A percentile compares a stretch with the other conserved stretches of the same genome.
These are phyloP conservation scores for Coracias cyanogaster DNA, from an alignment of 2,797 vertebrate species.

Conservation along the genomic window DNA sequence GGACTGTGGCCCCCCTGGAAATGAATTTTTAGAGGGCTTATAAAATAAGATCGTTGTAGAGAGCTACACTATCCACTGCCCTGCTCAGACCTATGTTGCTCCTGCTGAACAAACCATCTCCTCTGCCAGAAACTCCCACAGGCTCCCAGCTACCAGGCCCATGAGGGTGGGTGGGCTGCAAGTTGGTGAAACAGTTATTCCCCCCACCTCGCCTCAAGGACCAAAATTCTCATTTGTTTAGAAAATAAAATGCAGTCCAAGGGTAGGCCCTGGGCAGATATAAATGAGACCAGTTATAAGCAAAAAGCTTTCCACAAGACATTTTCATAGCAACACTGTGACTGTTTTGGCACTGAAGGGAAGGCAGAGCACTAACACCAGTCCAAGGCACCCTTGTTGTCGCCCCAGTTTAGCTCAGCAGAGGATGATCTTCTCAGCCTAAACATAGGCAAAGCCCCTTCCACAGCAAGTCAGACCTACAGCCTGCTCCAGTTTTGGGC, in stretches of 20 bases:
- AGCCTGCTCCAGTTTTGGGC: neutral
- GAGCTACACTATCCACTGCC: neutral
- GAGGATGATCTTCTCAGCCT: neutral
- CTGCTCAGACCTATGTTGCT: neutral
- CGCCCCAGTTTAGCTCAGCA: neutral
- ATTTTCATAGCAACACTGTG: neutral
- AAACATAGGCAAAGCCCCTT: neutral
- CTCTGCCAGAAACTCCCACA: neutral
- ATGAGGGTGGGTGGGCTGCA: neutral
- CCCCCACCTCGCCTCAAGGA: neutral
- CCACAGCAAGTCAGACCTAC: neutral
- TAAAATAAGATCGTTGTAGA: neutral
- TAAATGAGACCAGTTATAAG: slow-evolving; percentile 13
- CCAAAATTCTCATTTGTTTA: slow-evolving; percentile 1
- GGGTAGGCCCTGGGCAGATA: neutral
- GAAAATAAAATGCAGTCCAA: slow-evolving; percentile 31
- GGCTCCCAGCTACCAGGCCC: neutral
- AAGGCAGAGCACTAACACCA: neutral
- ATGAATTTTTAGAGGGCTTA: neutral
- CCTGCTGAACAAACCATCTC: neutral
- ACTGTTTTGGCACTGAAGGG: neutral
- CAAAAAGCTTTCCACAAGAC: slow-evolving; percentile 29
- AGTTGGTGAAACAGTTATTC: neutral
- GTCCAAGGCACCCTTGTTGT: neutral
- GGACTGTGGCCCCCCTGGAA: neutral